phyloP scores from a whole-genome alignment of 1,140 invertebrate species.

The Pararge aegeria region DNA sequence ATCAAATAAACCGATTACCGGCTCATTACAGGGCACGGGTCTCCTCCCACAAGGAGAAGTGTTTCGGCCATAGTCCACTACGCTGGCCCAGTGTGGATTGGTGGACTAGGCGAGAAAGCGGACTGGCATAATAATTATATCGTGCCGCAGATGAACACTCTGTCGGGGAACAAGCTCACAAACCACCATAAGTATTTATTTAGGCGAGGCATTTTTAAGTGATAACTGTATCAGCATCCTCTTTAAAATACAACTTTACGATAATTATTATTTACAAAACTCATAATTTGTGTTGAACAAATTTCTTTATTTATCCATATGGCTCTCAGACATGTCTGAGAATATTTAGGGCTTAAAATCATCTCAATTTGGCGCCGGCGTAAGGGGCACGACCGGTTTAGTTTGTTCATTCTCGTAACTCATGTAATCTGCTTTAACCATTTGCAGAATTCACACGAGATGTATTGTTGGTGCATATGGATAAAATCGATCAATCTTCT shows the following conservation, averaged over 20 bases:
- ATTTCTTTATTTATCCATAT: slow-evolving; percentile 2
- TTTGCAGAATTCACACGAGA: slow-evolving; percentile 41
- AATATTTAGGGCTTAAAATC: slow-evolving; percentile 6
- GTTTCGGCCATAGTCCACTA: too few relatives aligned
- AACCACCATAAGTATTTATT: background rate
- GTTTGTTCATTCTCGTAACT: slow-evolving; percentile 25
- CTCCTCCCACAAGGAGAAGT: too few relatives aligned
- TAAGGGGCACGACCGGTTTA: slow-evolving; percentile 14
- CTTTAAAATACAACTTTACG: slow-evolving; percentile 4
- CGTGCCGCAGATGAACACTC: too few relatives aligned
- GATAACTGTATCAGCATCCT: background rate
- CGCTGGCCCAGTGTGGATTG: too few relatives aligned
- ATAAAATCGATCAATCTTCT: slow-evolving; percentile 18
- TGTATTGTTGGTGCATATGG: slow-evolving; percentile 34
- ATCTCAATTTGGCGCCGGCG: background rate
- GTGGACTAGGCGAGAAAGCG: too few relatives aligned
- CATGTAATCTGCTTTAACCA: slow-evolving; percentile 38
- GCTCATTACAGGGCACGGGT: too few relatives aligned
- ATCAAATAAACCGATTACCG: too few relatives aligned
- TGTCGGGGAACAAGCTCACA: too few relatives aligned
- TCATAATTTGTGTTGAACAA: slow-evolving; percentile 3
- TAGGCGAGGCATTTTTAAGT: background rate
- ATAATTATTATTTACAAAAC: background rate
- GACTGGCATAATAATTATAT: too few relatives aligned
- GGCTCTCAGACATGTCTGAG: background rate